Evolutionary conservation across 2,797 vertebrate species (phyloP), one percentile per base, ranked within the genome.

Genomic region (Notoglanidium macrostoma): DNA sequence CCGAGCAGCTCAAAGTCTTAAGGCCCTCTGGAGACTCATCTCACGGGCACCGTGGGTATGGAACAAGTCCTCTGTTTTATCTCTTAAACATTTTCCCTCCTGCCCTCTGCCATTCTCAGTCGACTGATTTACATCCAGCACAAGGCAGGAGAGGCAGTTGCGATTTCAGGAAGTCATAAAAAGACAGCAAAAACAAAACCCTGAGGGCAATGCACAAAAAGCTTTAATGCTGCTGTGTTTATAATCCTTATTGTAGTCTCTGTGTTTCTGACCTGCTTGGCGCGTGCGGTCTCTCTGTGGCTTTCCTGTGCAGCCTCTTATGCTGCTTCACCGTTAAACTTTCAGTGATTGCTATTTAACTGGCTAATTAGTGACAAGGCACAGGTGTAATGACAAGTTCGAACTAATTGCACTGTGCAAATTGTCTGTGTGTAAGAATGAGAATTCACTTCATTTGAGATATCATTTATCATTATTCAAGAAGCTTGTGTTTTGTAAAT

Each of bases 21-120:
- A 94, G 95, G 96, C 94, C 92, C 95, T 97, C 96, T 88, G 91
- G 94, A 96, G 96, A 94, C 95, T 94, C 93, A 94, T 97, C 96
- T 96, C 97, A 95, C 92, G 93, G 96, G 95, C 95, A 91, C 94
- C 96, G 92, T 94, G 94, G 96, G 94, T 91, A 94, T 87, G 80
- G 94, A 72, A 94, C 93, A 92, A 94, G 94, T 96, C 92, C 93
- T 95, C 76, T 91, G 93, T 94, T 94, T 94, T 94, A 93, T 94
- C 93, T 94, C 93, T 93, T 93, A 92, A 93, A 93, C 95, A 94
- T 94, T 95, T 96, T 95, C 92, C 94, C 94, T 95, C 95, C 93
- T 95, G 93, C 95, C 95, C 92, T 88, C 94, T 95, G 96, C 96
- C 95, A 96, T 97, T 97, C 97, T 97, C 94, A 93, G 94, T 90